Evolutionary conservation across 2,797 vertebrate genomes (phyloP).

Genomic region (Catamblyrhynchus diadema): DNA sequence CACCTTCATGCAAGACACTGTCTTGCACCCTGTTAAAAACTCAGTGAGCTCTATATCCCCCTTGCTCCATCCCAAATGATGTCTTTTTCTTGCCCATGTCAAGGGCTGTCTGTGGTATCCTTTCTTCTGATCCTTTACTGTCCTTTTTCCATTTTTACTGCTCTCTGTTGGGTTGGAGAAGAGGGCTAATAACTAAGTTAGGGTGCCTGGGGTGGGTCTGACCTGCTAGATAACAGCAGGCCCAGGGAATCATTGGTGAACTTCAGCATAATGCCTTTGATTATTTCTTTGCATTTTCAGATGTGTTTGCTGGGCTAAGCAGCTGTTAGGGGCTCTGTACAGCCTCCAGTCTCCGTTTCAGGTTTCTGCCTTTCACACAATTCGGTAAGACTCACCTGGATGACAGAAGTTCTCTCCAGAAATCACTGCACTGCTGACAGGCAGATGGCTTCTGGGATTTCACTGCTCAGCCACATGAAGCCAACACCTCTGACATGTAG

Average conservation of each 20-base stretch:
- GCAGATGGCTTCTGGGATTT: not conserved
- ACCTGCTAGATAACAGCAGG: not conserved
- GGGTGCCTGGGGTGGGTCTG: not conserved
- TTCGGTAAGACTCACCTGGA: not conserved
- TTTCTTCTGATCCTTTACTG: not conserved
- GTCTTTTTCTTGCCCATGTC: not conserved
- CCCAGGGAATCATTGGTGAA: not conserved
- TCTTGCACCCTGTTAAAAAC: not conserved
- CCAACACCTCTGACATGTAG: accelerated
- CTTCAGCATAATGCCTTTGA: not conserved
- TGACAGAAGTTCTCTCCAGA: not conserved
- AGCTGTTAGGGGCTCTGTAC: not conserved
- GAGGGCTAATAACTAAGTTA: not conserved
- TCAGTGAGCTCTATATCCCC: not conserved
- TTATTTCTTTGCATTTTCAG: conserved; percentile 22
- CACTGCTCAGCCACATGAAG: not conserved
- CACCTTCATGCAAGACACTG: not conserved
- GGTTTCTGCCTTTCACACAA: not conserved
- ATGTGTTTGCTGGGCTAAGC: conserved; percentile 15
- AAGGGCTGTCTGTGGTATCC: not conserved
- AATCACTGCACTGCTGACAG: not conserved
- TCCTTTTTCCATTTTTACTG: not conserved
- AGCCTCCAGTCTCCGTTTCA: not conserved
- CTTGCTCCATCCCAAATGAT: not conserved
- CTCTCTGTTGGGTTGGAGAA: not conserved